phyloP scores from a whole-genome alignment of 2,888 invertebrate genomes.

The Tipula vernalis region DNA sequence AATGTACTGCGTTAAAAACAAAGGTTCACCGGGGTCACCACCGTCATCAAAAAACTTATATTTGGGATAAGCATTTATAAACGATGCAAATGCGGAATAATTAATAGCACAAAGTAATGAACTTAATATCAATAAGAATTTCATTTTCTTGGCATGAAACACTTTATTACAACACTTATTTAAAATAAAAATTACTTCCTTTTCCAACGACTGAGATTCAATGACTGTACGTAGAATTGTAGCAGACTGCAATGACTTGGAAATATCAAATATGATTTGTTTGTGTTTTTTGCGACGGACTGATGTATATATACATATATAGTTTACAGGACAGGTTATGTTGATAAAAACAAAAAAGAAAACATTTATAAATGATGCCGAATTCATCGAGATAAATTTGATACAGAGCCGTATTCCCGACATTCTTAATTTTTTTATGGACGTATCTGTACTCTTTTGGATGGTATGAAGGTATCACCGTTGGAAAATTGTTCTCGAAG shows the following conservation, averaged over 20 bases:
- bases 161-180: not conserved
- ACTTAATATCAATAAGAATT: not conserved
- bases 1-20: slow-evolving; percentile 63
- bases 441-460: too few relatives aligned
- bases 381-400: too few relatives aligned
- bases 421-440: too few relatives aligned
- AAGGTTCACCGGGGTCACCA: slow-evolving; percentile 41
- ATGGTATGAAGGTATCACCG: too few relatives aligned
- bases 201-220: not conserved
- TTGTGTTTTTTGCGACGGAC: not conserved
- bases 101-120: not conserved
- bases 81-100: slow-evolving; percentile 15
- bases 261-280: not conserved
- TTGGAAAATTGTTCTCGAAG: too few relatives aligned
- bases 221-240: not conserved
- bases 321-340: not conserved
- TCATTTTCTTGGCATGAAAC: not conserved
- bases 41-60: slow-evolving; percentile 24
- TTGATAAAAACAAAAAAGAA: not conserved
- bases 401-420: too few relatives aligned
- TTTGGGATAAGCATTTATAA: slow-evolving; percentile 34
- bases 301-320: too few relatives aligned
- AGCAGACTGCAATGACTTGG: too few relatives aligned
- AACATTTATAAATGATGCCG: not conserved
- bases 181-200: not conserved